Base-by-base conservation (phyloP, 1,140 invertebrate species). In the Ganaspis sp. region DNA sequence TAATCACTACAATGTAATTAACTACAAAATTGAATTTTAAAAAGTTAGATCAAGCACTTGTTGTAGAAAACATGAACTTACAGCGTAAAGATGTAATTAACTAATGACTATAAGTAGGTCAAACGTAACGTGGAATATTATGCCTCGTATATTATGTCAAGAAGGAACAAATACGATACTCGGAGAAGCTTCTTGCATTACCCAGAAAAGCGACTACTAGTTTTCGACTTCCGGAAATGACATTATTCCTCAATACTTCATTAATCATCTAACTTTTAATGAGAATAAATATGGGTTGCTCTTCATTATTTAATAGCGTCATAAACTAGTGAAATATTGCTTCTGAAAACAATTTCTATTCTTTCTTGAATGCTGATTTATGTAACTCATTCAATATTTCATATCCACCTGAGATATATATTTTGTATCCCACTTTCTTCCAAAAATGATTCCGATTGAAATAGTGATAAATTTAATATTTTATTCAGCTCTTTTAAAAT, bases 71-170 rank as follows among this genome's bases (percentile, higher is more conserved):
- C n/a, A n/a, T n/a, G n/a, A n/a, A n/a, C n/a, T n/a, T n/a, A n/a
- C n/a, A n/a, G n/a, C n/a, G n/a, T n/a, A n/a, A n/a, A n/a, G n/a
- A 85, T 75, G 84, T 83, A 85, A 84, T 85, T 85, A 85, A 85
- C 77, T 84, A 42, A 45, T 37, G 70, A 75, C 49, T 23, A 8
- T 3, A 49, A 49, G 15, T 49, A 17, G 45, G 45, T 49, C n/a
- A 49, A 49, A 49, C 15, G 45, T 49, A 17, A 49, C n/a, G 6
- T n/a, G n/a, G n/a, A n/a, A n/a, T n/a, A n/a, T n/a, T n/a, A 6
- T 19, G 53, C 8, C 21, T 26, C 23, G 21, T 26, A 64, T 29
- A 64, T 15, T 11, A 26, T 64, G 53, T 21, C 53, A 45, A 45
- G 23, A 15, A 0, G 58, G 21, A 12, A 64, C 15, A n/a, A 49